A percentile compares a stretch with the other conserved stretches of the same genome.
phyloP scores from a whole-genome alignment of 2,113 vertebrate species.

The Sceloporus undulatus region DNA sequence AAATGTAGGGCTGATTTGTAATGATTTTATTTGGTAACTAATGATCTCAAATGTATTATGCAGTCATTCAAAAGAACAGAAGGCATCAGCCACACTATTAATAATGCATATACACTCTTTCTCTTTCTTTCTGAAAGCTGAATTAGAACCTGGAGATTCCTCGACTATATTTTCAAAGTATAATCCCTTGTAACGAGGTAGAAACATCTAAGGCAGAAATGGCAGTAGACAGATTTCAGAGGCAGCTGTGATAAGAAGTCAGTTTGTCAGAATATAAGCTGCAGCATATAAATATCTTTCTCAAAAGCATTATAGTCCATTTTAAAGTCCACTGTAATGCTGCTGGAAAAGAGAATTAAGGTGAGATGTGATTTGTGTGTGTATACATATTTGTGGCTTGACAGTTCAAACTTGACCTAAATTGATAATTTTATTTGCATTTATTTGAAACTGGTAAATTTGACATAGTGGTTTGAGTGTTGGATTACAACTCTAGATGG shows the following conservation, averaged over 20 bases:
- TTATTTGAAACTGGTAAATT: background rate
- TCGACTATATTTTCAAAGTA: constrained; percentile 59
- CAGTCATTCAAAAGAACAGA: constrained; percentile 47
- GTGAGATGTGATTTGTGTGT: background rate
- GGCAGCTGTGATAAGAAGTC: constrained; percentile 65
- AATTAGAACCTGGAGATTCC: constrained; percentile 54
- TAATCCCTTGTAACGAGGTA: constrained; percentile 62
- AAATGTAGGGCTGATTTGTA: constrained; percentile 48
- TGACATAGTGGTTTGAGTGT: too few relatives aligned
- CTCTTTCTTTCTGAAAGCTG: constrained; percentile 19
- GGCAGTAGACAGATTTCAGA: constrained; percentile 59
- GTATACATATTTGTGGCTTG: constrained; percentile 7
- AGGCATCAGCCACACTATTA: constrained; percentile 52
- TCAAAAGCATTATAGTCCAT: background rate
- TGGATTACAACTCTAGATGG: too few relatives aligned
- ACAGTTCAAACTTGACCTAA: constrained; percentile 2
- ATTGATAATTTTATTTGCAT: constrained; percentile 17
- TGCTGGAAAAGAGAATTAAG: background rate
- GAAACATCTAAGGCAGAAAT: constrained; percentile 58
- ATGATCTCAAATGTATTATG: constrained; percentile 49
- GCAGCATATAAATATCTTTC: constrained; percentile 1
- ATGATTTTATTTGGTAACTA: constrained; percentile 59
- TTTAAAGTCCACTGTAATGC: background rate
- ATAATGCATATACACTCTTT: constrained; percentile 34
- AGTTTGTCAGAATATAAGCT: constrained; percentile 45